Percentiles rank a stretch among this genome's conserved stretches.
These are phyloP conservation scores for Furnarius figulus DNA, from an alignment of 2,113 vertebrate species.

Conservation along the genomic window DNA sequence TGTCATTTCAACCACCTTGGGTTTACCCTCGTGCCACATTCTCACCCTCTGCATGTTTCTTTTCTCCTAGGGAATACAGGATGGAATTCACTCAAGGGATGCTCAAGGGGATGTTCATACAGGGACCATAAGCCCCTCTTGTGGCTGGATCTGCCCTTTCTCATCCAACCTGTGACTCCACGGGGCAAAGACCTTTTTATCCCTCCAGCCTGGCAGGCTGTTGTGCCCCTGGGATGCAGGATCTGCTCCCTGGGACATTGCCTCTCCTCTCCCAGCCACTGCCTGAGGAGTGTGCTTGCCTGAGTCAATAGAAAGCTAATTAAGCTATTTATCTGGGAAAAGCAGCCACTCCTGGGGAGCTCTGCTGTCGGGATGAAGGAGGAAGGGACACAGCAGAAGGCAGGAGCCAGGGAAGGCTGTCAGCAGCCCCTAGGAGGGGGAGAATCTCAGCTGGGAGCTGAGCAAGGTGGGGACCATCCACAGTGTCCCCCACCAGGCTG, in stretches of 20 bases:
- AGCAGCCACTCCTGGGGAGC: background rate
- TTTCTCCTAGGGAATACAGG: background rate
- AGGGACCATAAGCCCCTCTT: background rate
- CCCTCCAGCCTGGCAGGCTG: background rate
- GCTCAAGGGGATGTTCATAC: fast-evolving
- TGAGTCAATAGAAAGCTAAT: constrained; percentile 26
- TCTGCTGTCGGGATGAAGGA: background rate
- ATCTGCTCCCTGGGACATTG: background rate
- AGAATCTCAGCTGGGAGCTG: background rate
- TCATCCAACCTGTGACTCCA: background rate
- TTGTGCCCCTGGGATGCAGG: background rate
- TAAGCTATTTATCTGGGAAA: constrained; percentile 30
- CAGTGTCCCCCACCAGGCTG: background rate
- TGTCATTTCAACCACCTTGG: fast-evolving
- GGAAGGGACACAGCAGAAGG: background rate
- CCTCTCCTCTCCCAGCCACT: background rate
- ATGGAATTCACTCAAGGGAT: background rate
- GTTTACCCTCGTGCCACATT: fast-evolving
- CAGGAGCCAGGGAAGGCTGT: background rate
- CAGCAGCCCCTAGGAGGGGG: background rate
- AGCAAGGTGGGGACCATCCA: fast-evolving
- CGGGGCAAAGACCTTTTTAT: background rate
- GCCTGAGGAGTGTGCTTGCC: background rate
- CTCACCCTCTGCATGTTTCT: background rate
- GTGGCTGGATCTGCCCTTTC: background rate